Base-by-base conservation (phyloP, 2,113 vertebrate genomes). In the Numida meleagris region DNA sequence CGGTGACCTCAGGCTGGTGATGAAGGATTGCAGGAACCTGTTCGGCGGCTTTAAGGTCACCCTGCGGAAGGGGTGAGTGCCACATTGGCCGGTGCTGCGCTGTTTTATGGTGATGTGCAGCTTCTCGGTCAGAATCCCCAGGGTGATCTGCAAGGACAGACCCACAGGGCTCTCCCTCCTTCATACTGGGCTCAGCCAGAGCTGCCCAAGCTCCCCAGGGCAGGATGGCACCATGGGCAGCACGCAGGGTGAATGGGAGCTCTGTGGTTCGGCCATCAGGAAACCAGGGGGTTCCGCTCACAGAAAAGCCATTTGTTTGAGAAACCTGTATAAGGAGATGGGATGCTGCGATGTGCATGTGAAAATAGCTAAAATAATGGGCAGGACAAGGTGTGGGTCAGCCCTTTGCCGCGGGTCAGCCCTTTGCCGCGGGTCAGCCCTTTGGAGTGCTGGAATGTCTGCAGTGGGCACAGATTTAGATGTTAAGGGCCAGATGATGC, bases 11-110 rank as follows among this genome's bases (percentile, higher is more conserved):
- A 90, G n/a, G 20, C 1, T 97, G 7, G 62, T 38, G 5, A 12
- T 93, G 4, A 89, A 95, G 80, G 95, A 95, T 7, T 97, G 97
- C 88, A 65, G 8, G 6, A 63, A 85, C 25, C 10, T 95, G n/a
- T 68, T 95, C 0, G 63, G 65, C 0, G 86, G 85, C 70, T 79
- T 94, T 55, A 73, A 6, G 0, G 11, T 92, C 50, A 63, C 5
- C 20, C 31, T 92, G 61, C 53, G 5, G 16, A 91, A 31, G 23
- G 75, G 96, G 97, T 97, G 93, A 86, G 96, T 1, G 2, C 1
- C 9, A 8, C 2, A 0, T 7, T 7, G 13, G 2, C 17, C 23
- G 1, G 6, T 21, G 1, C 31, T 2, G 4, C 14, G 50, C 24
- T 25, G 4, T 2, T 4, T n/a, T 8, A 8, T 1, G 5, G 11